Base-by-base conservation (phyloP, 2,888 invertebrate species). In the Acutogordius australiensis region DNA sequence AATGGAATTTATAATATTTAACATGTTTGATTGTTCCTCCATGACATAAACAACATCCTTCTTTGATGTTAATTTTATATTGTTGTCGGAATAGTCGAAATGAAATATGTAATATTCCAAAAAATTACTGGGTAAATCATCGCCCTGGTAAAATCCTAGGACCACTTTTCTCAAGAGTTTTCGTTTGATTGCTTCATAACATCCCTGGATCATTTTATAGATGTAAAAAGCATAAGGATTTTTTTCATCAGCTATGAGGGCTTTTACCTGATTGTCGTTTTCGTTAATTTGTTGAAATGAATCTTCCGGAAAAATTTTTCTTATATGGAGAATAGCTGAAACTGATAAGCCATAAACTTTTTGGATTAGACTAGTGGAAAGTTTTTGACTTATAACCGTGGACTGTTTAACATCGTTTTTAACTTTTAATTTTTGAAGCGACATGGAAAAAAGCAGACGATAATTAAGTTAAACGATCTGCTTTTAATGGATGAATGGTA, bases 181-280 rank as follows among this genome's bases (percentile, higher is more conserved):
- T 23, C 23, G 8, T 51, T 51, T 51, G 51, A 51, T 51, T 13
- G 51, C 51, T n/a, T 51, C 51, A 51, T 51, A 51, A 51, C 51
- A 51, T n/a, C 51, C 51, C 23, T 51, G 51, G 18, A 51, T 51
- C 51, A 51, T 51, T 51, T 51, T 8, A 23, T 51, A 51, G 23
- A 51, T 23, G 23, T 8, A 21, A 51, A n/a, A 51, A 51, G 51
- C 51, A 21, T 21, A 4, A 4, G 26, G 51, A 51, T 51, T 26
- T n/a, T 51, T 4, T 23, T 51, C 26, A 21, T 51, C 51, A 51
- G 51, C 51, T 23, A 51, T 51, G 8, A 51, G 23, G 23, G 23
- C 51, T 8, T 51, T 51, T 4, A 51, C 4, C 4, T 8, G 4
- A 4, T 4, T 23, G 23, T 23, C 23, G 4, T 51, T 51, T n/a